Percentiles rank a stretch among this genome's conserved stretches.
Conservation (phyloP, 2,888 invertebrate genomes). For the Fragum fragum region DNA sequence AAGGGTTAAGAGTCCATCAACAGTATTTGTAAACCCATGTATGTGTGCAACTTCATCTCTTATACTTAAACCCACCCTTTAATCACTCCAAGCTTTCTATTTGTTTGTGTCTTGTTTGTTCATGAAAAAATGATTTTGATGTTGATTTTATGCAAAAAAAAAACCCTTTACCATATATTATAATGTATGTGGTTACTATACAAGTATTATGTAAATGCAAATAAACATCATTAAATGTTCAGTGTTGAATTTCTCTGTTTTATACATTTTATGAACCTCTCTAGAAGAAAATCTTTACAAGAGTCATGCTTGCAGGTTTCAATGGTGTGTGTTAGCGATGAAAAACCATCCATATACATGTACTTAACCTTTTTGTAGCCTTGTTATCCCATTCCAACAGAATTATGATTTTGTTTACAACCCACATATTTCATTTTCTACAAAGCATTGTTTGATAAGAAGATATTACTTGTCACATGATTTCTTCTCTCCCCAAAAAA, state of each 20-base stretch:
- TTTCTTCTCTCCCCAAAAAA: too few species aligned
- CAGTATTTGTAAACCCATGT: not conserved
- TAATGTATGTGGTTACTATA: slow-evolving; percentile 18
- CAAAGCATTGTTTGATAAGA: too few species aligned
- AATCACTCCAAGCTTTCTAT: not conserved
- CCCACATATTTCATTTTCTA: too few species aligned
- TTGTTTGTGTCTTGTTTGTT: not conserved
- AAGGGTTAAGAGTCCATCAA: too few species aligned
- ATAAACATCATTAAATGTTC: slow-evolving; percentile 30
- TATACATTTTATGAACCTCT: not conserved
- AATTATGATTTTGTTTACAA: too few species aligned
- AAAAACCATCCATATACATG: too few species aligned
- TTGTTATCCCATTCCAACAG: too few species aligned
- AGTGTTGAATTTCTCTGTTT: not conserved
- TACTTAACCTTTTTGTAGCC: too few species aligned
- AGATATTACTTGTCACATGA: too few species aligned
- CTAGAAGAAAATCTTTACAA: too few species aligned
- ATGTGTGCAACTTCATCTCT: not conserved
- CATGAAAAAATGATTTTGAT: slow-evolving; percentile 13
- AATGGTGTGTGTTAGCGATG: too few species aligned
- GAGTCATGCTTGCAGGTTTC: too few species aligned
- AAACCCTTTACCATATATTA: slow-evolving; percentile 15
- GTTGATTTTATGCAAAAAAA: slow-evolving; percentile 26
- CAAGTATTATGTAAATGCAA: slow-evolving; percentile 30
- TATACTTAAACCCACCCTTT: not conserved